These are phyloP conservation scores for Cricetomys ansorgei DNA, from an alignment of 2,113 vertebrate species.

Conservation along the genomic window DNA sequence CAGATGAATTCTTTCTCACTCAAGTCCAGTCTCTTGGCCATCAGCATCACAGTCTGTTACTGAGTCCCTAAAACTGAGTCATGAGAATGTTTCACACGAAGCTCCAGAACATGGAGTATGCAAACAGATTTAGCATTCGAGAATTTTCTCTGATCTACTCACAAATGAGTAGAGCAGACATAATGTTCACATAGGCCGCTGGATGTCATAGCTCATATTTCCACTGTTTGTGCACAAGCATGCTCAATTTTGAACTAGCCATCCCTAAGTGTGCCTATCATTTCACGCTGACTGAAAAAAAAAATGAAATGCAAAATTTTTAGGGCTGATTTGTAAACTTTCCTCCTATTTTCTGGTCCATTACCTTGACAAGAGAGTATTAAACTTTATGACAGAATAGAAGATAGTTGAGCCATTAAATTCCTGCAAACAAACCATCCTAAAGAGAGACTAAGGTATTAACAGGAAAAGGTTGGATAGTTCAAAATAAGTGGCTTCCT, in stretches of 20 bases:
- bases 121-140: not conserved
- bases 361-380: conserved; percentile 13
- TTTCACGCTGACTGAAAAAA: not conserved
- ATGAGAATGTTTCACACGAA: not conserved
- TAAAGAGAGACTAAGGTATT: not conserved
- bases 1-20: not conserved
- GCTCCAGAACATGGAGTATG: not conserved
- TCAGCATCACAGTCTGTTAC: not conserved
- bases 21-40: not conserved
- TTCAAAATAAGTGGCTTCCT: conserved; percentile 44
- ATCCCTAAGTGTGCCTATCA: not conserved
- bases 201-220: not conserved
- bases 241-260: conserved; percentile 14
- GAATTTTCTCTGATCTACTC: not conserved
- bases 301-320: conserved; percentile 9
- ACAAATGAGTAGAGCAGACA: not conserved
- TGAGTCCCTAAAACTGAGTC: not conserved
- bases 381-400: not conserved
- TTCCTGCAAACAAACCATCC: not conserved
- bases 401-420: conserved; percentile 23
- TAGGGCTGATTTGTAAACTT: not conserved
- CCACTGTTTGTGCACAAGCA: not conserved
- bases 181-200: not conserved
- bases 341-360: not conserved
- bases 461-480: not conserved